A percentile compares a stretch with the other conserved stretches of the same genome.
phyloP scores from a whole-genome alignment of 2,797 vertebrate species.

The Gymnothorax reevesii region DNA sequence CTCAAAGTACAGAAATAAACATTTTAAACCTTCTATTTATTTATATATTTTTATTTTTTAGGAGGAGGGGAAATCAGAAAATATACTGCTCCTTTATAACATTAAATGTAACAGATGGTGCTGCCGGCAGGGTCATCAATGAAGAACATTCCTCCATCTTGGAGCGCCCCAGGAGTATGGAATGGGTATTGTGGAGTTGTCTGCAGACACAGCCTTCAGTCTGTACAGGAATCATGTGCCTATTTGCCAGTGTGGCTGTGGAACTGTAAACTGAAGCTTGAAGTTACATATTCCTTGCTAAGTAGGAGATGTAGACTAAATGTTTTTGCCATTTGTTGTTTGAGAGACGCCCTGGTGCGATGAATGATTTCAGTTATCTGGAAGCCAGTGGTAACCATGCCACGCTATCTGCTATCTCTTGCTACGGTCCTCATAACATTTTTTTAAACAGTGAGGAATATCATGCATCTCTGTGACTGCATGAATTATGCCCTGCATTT shows the following conservation, averaged over 20 bases:
- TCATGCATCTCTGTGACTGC: background rate
- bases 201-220: background rate
- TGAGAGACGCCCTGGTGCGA: conserved; percentile 23
- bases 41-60: background rate
- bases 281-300: conserved; percentile 15
- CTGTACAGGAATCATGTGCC: background rate
- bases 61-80: background rate
- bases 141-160: background rate
- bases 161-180: background rate
- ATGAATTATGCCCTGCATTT: background rate
- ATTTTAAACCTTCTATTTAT: background rate
- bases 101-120: background rate
- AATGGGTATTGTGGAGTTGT: background rate
- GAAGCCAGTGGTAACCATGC: conserved; percentile 20
- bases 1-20: background rate
- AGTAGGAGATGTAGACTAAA: conserved; percentile 18
- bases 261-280: conserved; percentile 22
- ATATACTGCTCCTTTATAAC: background rate
- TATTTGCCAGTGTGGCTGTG: conserved; percentile 11
- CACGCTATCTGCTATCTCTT: conserved; percentile 26
- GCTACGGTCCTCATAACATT: conserved; percentile 21
- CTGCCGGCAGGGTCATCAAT: background rate
- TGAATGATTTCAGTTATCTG: conserved; percentile 32
- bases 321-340: conserved; percentile 34
- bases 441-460: conserved; percentile 24